Evolutionary conservation across 2,888 invertebrate genomes (phyloP), one percentile per base, ranked within the genome.

Genomic region (Esperia sulphurella): DNA sequence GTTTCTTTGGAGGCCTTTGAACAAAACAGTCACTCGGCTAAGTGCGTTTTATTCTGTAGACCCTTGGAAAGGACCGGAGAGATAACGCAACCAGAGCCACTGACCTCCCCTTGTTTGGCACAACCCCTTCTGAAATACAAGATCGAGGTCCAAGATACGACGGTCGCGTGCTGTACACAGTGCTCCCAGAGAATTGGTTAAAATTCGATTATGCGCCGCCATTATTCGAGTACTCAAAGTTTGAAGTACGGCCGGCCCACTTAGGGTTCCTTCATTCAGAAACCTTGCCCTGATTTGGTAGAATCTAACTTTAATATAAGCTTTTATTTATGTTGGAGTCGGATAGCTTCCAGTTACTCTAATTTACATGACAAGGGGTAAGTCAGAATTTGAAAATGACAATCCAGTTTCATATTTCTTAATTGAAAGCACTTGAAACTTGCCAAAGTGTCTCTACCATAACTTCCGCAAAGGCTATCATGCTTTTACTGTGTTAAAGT

Each of bases 181-280:
- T 57, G 60, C 68, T 70, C 62, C 55, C 67, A 60, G 68, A 60
- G 75, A 79, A 78, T 79, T 75, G 79, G 78, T 79, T 75, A 72
- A 82, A 81, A 82, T 77, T 83, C 77, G 75, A 82, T 83, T 83
- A 83, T 79, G 71, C 68, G 65, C 60, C 57, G 54, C 77, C 73
- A 77, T 80, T 82, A 81, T 80, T 79, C 72, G 63, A 55, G 64
- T 61, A 54, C 65, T 73, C 63, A 52, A 72, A 79, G 73, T 78
- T 80, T 69, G 67, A 59, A 71, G 64, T 55, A 54, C 65, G 68
- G 59, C 63, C 57, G 62, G 59, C 60, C 65, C 76, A 75, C 75
- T 79, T 73, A 73, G 67, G 59, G 48, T 49, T 57, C 61, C 63
- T 73, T 68, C 65, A 65, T 66, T 68, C 62, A 65, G 67, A 71